These are phyloP conservation scores for Oligia latruncula DNA, from an alignment of 2,888 invertebrate species.

Conservation along the genomic window DNA sequence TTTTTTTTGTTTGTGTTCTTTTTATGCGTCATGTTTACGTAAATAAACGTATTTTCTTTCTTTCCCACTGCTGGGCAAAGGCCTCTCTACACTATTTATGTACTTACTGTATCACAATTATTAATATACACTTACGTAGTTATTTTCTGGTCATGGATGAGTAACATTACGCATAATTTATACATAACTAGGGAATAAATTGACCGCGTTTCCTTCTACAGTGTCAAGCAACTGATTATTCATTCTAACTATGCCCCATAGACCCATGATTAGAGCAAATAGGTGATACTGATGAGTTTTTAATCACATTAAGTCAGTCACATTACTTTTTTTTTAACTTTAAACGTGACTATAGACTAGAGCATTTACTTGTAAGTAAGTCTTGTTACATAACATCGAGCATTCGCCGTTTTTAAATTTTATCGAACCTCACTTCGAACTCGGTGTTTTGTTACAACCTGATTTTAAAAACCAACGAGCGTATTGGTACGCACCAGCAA, in stretches of 20 bases:
- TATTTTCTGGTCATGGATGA: constrained; percentile 25
- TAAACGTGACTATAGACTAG: background rate
- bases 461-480: background rate
- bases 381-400: background rate
- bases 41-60: background rate
- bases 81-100: background rate
- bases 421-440: background rate
- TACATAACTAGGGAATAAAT: background rate
- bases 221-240: constrained; percentile 1
- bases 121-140: constrained; percentile 39
- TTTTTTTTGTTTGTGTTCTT: background rate
- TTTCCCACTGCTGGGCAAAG: background rate
- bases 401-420: background rate
- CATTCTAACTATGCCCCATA: background rate
- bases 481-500: background rate
- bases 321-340: constrained; percentile 14
- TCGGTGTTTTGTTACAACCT: background rate
- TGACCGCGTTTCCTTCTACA: constrained; percentile 34
- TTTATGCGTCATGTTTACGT: background rate
- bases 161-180: constrained; percentile 17
- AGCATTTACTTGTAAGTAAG: background rate
- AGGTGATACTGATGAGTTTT: constrained; percentile 31
- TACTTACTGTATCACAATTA: constrained; percentile 30
- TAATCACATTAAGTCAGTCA: constrained; percentile 42
- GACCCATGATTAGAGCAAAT: constrained; percentile 12